Evolutionary conservation across 2,113 vertebrate species (phyloP).

Genomic region (Marmota monax): DNA sequence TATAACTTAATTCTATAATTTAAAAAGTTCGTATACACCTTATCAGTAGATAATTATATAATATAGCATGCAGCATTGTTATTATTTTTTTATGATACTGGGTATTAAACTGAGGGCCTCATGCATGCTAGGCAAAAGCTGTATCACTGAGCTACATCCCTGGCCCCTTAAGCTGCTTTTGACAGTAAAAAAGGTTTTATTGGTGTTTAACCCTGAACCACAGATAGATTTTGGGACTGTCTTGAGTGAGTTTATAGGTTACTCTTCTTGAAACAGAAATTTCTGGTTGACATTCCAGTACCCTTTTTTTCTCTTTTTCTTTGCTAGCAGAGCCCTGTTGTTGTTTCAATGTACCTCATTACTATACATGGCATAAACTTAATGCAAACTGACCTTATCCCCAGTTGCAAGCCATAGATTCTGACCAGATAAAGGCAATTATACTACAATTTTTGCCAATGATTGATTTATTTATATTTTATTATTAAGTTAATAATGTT

Average conservation of each 20-base stretch:
- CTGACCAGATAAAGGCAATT: not conserved
- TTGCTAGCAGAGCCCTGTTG: not conserved
- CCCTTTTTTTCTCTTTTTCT: not conserved
- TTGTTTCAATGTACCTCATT: not conserved
- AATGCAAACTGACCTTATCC: not conserved
- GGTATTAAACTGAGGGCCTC: no score
- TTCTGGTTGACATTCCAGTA: not conserved
- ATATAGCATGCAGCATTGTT: not conserved
- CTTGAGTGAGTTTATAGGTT: not conserved
- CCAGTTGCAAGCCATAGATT: not conserved
- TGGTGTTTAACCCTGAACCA: not conserved
- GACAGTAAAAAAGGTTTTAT: not conserved
- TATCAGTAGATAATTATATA: not conserved
- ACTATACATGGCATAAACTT: not conserved
- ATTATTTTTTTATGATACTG: no score
- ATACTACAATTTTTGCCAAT: not conserved
- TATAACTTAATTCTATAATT: not conserved
- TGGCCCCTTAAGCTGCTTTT: not conserved
- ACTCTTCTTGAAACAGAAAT: not conserved
- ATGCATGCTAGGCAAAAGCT: no score
- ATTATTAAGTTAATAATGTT: conserved; percentile 49
- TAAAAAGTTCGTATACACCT: not conserved
- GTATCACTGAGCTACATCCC: no score
- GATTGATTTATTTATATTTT: not conserved
- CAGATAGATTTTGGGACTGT: not conserved